A percentile compares a stretch with the other conserved stretches of the same genome.
Conservation (phyloP, 2,797 vertebrate genomes). For the Sebastes umbrosus region DNA sequence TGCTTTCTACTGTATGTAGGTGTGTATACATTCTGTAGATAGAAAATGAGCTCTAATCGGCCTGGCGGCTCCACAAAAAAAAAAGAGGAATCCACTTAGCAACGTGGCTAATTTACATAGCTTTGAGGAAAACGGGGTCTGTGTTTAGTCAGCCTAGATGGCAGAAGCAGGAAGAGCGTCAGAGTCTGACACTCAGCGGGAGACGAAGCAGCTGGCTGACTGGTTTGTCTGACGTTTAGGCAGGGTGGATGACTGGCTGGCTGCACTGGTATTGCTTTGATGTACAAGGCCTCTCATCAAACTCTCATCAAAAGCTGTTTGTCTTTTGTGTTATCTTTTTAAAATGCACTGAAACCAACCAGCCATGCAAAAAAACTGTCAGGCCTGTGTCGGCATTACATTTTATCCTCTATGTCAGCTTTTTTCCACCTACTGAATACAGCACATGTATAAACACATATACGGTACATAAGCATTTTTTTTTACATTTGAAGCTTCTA, state of each 20-base stretch:
- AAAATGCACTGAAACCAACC: background rate
- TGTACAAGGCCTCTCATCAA: slow-evolving; percentile 42
- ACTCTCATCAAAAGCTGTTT: slow-evolving; percentile 4
- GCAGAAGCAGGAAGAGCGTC: slow-evolving; percentile 47
- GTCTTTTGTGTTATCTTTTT: background rate
- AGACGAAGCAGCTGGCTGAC: slow-evolving; percentile 53
- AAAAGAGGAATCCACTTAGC: slow-evolving; percentile 66
- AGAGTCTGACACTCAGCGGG: slow-evolving; percentile 61
- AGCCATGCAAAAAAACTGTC: background rate
- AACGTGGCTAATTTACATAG: slow-evolving; percentile 75
- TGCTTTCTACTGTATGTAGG: slow-evolving; percentile 39
- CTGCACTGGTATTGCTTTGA: slow-evolving; percentile 49
- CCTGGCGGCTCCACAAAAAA: slow-evolving; percentile 38
- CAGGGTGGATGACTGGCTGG: slow-evolving; percentile 20
- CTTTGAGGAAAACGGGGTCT: slow-evolving; percentile 67
- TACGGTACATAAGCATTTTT: background rate
- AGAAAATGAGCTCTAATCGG: slow-evolving; percentile 59
- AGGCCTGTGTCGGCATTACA: background rate
- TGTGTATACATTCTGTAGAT: slow-evolving; percentile 58
- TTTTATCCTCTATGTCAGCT: background rate
- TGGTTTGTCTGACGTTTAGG: slow-evolving; percentile 45
- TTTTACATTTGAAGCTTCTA: no score
- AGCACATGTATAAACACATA: background rate
- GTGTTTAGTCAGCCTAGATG: slow-evolving; percentile 67
- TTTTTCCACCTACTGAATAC: background rate